Evolutionary conservation across 2,888 invertebrate species (phyloP).

Genomic region (Apodemia duryi): DNA sequence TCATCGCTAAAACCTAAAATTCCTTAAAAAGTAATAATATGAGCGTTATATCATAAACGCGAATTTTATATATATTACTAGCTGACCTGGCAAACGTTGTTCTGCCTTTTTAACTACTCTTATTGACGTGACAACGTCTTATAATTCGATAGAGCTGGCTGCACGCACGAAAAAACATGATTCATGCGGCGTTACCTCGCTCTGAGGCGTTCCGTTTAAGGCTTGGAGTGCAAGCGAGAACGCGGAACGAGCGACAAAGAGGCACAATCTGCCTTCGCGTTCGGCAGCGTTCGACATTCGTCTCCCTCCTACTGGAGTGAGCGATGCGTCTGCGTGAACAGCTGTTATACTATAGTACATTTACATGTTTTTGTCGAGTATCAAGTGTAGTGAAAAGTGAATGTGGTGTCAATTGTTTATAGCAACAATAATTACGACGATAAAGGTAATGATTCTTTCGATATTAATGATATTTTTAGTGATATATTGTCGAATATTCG

Average conservation of each 20-base stretch:
- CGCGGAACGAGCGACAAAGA: neutral
- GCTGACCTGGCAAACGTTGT: no score
- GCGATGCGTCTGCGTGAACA: neutral
- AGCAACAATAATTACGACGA: constrained; percentile 14
- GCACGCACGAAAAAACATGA: no score
- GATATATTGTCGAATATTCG: constrained; percentile 33
- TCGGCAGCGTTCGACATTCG: neutral
- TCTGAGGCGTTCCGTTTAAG: no score
- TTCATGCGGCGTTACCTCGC: no score
- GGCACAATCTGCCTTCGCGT: neutral
- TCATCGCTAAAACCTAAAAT: no score
- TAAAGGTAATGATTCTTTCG: constrained; percentile 31
- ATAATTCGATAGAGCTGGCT: no score
- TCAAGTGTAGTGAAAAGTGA: constrained; percentile 13
- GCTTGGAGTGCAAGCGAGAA: neutral
- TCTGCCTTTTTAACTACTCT: no score
- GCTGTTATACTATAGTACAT: neutral
- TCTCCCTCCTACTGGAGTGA: constrained; percentile 6
- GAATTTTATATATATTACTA: no score
- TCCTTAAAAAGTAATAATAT: no score
- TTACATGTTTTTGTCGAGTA: constrained; percentile 14
- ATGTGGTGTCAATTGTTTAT: constrained; percentile 17
- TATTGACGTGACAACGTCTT: no score
- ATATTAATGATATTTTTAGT: constrained; percentile 32
- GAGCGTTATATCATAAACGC: no score